A percentile compares a stretch with the other conserved stretches of the same genome.
phyloP scores from a whole-genome alignment of 2,888 invertebrate species.

The Eupithecia centaureata region DNA sequence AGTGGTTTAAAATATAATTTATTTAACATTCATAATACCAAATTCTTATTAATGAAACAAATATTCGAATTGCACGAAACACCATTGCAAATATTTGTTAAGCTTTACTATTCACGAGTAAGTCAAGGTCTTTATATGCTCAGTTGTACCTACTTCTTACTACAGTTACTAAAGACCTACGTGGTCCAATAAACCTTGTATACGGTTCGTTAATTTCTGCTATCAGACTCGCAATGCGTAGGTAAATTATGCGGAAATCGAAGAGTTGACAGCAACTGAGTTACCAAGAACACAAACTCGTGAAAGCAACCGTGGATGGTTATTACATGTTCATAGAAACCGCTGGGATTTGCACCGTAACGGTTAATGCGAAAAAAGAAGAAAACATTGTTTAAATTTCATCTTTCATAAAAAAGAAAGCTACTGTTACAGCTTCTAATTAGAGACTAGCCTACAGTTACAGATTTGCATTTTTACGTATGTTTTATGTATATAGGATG shows the following conservation, averaged over 20 bases:
- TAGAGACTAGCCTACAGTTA: constrained; percentile 27
- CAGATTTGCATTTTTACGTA: constrained; percentile 49
- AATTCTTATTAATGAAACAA: background rate
- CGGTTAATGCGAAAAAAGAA: constrained; percentile 41
- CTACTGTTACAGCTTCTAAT: constrained; percentile 34
- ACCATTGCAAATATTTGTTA: background rate
- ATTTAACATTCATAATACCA: background rate
- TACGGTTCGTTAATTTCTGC: constrained; percentile 25
- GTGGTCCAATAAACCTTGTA: constrained; percentile 11
- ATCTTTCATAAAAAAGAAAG: constrained; percentile 38
- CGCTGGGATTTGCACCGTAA: constrained; percentile 56
- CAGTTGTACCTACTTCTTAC: background rate
- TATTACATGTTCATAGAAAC: constrained; percentile 57
- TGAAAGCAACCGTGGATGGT: constrained; percentile 60
- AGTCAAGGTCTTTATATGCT: constrained; percentile 8
- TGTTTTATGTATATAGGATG: constrained; percentile 51
- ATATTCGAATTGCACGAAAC: background rate
- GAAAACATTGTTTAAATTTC: constrained; percentile 37
- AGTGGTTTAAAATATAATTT: background rate
- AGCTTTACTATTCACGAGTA: background rate
- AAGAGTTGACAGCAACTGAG: constrained; percentile 51
- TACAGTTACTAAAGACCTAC: background rate
- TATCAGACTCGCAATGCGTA: constrained; percentile 36
- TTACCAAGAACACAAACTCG: constrained; percentile 55
- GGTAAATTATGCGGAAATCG: constrained; percentile 46